Evolutionary conservation across 1,140 invertebrate genomes (phyloP), one percentile per base, ranked within the genome.

Genomic region (Cotesia chilonis): DNA sequence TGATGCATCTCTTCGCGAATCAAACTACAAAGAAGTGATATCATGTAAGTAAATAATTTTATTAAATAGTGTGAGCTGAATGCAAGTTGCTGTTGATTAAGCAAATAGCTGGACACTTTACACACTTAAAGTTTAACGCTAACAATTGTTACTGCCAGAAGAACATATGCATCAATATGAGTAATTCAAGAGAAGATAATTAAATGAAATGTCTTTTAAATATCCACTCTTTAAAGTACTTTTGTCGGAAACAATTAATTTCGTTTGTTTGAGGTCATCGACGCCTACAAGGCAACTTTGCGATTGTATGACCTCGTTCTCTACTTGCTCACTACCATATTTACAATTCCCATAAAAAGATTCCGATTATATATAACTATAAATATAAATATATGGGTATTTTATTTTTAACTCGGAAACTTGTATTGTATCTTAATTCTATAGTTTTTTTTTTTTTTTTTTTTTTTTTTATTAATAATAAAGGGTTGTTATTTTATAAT

Each of bases 231-330:
- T 28, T 28, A 28, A 28, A 28, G 28, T 28, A 28, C 28, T 28
- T 28, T 28, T 28, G 28, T 28, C 10, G 41, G 41, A 47, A 47
- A 47, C 41, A 47, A 47, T 47, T 10, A 47, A 9, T 10, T 47
- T 47, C 41, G 10, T 47, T 57, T 57, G 54, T 20, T 7, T 57
- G 54, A 61, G 60, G 60, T 61, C 60, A 20, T 20, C 60, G 60
- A 61, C 60, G 60, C 60, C 60, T 61, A 61, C 60, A 61, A 61
- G 60, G 60, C 60, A 28, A 61, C 9, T 61, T 61, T 28, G 20
- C 60, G 60, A 61, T 61, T 61, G 17, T 28, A 28, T 61, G 60
- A 61, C 60, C 60, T 61, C 60, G 60, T 61, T 61, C 35, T 35
- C 1, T 17, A 17, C 17, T 17, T 35, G 6, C 60, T 61, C 17